phyloP scores from a whole-genome alignment of 2,888 invertebrate genomes.

The Dynastes maya region DNA sequence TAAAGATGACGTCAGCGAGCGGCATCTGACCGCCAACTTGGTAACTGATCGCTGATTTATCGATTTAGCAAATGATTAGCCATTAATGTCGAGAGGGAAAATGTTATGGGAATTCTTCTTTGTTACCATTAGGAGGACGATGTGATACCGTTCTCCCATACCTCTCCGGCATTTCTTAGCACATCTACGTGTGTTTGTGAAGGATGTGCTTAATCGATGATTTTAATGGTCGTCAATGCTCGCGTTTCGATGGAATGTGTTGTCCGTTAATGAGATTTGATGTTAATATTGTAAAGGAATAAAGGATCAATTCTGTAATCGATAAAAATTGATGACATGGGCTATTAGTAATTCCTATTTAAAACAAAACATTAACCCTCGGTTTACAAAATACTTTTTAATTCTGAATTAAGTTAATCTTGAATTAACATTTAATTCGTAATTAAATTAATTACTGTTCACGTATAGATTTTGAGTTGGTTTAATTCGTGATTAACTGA shows the following conservation, averaged over 20 bases:
- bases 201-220: neutral
- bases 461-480: no score
- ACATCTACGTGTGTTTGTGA: neutral
- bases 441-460: no score
- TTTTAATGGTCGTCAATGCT: slow-evolving; percentile 5
- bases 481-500: no score
- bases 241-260: neutral
- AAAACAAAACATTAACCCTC: no score
- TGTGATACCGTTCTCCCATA: neutral
- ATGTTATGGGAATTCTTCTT: slow-evolving; percentile 40
- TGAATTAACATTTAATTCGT: no score
- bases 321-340: no score
- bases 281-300: neutral
- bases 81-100: slow-evolving; percentile 59
- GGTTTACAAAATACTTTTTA: no score
- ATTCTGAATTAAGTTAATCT: no score
- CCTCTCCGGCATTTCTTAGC: neutral
- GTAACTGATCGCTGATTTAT: slow-evolving; percentile 69
- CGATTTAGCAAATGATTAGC: slow-evolving; percentile 63
- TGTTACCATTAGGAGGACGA: slow-evolving; percentile 18
- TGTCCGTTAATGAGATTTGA: neutral
- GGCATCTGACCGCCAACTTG: slow-evolving; percentile 42
- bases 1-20: slow-evolving; percentile 10
- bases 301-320: no score
- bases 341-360: no score